Evolutionary conservation across 2,797 vertebrate genomes (phyloP).

Genomic region (Varecia variegata): DNA sequence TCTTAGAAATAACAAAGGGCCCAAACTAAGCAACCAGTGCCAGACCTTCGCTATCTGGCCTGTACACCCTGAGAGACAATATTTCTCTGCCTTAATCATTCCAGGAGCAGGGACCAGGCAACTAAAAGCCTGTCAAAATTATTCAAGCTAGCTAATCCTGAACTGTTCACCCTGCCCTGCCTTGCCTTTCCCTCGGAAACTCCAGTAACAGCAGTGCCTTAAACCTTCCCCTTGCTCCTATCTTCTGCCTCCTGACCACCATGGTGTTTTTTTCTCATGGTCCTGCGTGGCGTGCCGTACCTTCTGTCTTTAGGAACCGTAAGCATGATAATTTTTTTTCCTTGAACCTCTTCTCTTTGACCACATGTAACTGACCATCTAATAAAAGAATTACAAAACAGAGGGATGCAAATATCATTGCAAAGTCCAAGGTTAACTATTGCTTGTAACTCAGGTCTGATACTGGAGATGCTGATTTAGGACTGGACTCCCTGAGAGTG

Average conservation of each 20-base stretch:
- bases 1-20: not conserved
- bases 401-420: rapidly evolving
- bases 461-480: not conserved
- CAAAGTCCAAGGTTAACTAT: not conserved
- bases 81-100: not conserved
- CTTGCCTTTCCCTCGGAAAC: not conserved
- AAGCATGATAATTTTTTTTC: not conserved
- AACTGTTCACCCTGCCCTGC: not conserved
- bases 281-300: no score
- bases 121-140: not conserved
- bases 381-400: not conserved
- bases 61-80: not conserved
- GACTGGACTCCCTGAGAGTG: not conserved
- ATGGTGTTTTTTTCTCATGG: not conserved
- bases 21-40: not conserved
- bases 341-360: not conserved
- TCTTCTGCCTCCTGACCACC: not conserved
- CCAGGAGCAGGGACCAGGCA: not conserved
- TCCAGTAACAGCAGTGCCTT: not conserved
- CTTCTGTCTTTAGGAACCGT: not conserved
- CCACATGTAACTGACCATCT: not conserved
- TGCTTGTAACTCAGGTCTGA: not conserved
- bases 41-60: not conserved
- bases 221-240: no score
- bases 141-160: not conserved